phyloP scores from a whole-genome alignment of 2,888 invertebrate species.

The Dicyrtomina minuta region DNA sequence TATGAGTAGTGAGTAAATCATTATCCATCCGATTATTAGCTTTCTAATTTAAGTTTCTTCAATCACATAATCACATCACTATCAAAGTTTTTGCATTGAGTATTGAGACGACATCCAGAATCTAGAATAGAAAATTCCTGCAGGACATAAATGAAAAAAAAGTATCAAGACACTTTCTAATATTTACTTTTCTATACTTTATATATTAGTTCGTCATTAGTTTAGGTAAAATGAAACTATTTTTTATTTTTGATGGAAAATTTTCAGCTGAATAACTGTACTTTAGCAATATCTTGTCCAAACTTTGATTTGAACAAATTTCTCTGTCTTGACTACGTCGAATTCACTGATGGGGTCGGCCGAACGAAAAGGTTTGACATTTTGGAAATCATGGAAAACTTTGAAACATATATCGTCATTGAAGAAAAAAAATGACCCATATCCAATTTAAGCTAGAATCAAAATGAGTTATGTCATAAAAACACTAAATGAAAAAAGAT shows the following conservation, averaged over 20 bases:
- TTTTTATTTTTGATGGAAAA: neutral
- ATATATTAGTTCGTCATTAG: too few relatives aligned
- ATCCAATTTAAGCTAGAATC: too few relatives aligned
- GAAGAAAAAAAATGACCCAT: too few relatives aligned
- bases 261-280: conserved; percentile 19
- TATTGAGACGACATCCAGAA: too few relatives aligned
- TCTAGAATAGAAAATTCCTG: neutral
- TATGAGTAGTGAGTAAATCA: neutral
- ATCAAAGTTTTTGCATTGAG: neutral
- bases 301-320: conserved; percentile 46
- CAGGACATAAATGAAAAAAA: too few relatives aligned
- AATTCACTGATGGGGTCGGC: conserved; percentile 41
- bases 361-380: conserved; percentile 35
- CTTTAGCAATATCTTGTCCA: conserved; percentile 34
- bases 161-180: too few relatives aligned
- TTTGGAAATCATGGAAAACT: neutral
- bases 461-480: too few relatives aligned
- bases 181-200: neutral
- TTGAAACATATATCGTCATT: too few relatives aligned
- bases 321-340: conserved; percentile 47
- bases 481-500: neutral
- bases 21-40: neutral
- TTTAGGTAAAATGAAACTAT: too few relatives aligned
- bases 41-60: neutral
- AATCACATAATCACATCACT: conserved; percentile 1